These are phyloP conservation scores for Colletes gigas DNA, from an alignment of 1,140 invertebrate species.

Conservation along the genomic window DNA sequence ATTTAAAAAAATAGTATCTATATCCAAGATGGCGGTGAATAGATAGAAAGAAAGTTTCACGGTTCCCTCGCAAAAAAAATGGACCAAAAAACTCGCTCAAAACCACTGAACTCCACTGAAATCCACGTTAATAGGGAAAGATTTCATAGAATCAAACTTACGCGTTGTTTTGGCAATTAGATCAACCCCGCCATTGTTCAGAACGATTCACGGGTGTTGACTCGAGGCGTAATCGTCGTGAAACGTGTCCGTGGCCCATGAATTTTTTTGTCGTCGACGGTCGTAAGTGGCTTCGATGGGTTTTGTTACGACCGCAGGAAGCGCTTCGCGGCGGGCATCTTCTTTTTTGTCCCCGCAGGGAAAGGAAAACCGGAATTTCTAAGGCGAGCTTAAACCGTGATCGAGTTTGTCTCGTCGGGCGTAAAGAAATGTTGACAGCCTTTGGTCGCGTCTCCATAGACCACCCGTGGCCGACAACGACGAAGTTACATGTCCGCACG, in stretches of 20 bases:
- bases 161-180: too few relatives aligned
- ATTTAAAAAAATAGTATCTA: too few relatives aligned
- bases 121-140: too few relatives aligned
- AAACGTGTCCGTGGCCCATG: neutral
- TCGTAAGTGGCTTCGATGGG: constrained; percentile 29
- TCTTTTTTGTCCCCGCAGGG: neutral
- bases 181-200: too few relatives aligned
- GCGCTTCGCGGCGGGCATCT: neutral
- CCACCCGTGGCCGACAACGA: constrained; percentile 33
- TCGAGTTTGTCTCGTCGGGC: constrained; percentile 48
- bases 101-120: too few relatives aligned
- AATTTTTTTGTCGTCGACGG: neutral
- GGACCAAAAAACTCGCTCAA: too few relatives aligned
- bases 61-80: too few relatives aligned
- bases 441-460: constrained; percentile 65
- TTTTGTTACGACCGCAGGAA: constrained; percentile 22
- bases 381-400: constrained; percentile 54
- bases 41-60: too few relatives aligned
- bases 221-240: neutral
- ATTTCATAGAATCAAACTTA: too few relatives aligned
- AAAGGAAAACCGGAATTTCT: constrained; percentile 2
- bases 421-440: constrained; percentile 62
- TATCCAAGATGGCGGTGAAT: too few relatives aligned
- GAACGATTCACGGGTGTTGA: too few relatives aligned
- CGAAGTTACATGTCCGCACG: constrained; percentile 25